These are phyloP conservation scores for Siderastrea siderea DNA, from an alignment of 92 coral and sea anemone genomes.

Conservation along the genomic window DNA sequence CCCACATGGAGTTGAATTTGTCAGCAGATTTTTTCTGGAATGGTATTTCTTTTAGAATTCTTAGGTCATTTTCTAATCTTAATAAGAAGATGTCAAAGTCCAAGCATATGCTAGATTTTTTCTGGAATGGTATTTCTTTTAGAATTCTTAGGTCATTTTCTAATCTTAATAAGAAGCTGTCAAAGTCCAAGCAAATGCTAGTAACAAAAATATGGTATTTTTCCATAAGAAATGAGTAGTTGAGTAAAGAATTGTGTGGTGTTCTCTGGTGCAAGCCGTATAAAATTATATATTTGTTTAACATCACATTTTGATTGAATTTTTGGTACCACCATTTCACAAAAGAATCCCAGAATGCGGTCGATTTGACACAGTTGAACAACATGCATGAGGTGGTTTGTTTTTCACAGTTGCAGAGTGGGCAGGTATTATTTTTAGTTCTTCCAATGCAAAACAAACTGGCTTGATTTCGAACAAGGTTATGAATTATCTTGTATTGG, in stretches of 20 bases:
- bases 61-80: neutral
- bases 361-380: neutral
- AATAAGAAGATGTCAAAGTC: neutral
- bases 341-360: conserved; percentile 8
- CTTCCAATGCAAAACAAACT: neutral
- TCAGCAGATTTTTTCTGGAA: neutral
- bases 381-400: conserved; percentile 5
- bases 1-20: neutral
- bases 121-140: neutral
- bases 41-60: neutral
- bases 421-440: neutral
- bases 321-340: conserved; percentile 7
- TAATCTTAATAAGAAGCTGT: neutral
- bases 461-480: neutral
- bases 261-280: conserved; percentile 10
- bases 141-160: neutral
- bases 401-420: conserved; percentile 5
- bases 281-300: conserved; percentile 4
- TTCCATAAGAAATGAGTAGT: neutral
- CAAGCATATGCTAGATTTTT: neutral
- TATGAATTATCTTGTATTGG: conserved; percentile 13
- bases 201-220: conserved; percentile 8
- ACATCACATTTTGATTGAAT: neutral
- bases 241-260: neutral
- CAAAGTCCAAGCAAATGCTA: neutral